Evolutionary conservation across 2,888 invertebrate species (phyloP), one percentile per base, ranked within the genome.

Genomic region (Octonoba sinensis): DNA sequence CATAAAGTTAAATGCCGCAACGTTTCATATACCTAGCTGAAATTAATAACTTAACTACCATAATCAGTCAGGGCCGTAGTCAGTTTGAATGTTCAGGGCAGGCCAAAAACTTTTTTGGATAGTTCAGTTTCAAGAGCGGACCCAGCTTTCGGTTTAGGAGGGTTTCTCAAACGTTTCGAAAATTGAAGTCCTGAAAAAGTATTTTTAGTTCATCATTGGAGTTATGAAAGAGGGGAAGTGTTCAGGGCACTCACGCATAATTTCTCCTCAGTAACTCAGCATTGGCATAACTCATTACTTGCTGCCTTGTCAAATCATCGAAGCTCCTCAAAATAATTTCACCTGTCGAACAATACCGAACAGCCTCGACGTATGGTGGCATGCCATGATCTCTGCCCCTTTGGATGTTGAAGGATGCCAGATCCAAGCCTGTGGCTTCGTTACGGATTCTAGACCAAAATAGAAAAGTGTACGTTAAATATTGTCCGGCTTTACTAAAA

Each of bases 361-460:
- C 89, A 88, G 95, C 96, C 83, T 93, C 92, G 86, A 94, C 94
- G 88, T 94, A 95, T 0, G 92, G 90, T 11, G 93, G 91, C 12
- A 95, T 86, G 0, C 94, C 95, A 86, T 93, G 93, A 89, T 95
- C 95, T 18, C 95, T 90, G 0, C 94, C 94, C 65, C 95, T 90
- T 87, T 95, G 94, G 67, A 95, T 92, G 87, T 95, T 95, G 65
- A 95, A 89, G 0, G 94, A 91, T 0, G 93, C 92, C 86, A 95
- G 88, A 88, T 95, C 95, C 57, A 94, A 88, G 0, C 95, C 95
- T 86, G 93, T 94, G 0, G 94, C 92, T 84, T 95, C 93, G 84
- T 93, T 93, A 27, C 75, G 64, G 24, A 65, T 47, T 47, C 77
- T 77, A 22, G 22, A 18, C 8, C 3, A 18, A 54, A 57, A 62